These are phyloP conservation scores for Camelus dromedarius DNA, from an alignment of 2,113 vertebrate species.

Conservation along the genomic window DNA sequence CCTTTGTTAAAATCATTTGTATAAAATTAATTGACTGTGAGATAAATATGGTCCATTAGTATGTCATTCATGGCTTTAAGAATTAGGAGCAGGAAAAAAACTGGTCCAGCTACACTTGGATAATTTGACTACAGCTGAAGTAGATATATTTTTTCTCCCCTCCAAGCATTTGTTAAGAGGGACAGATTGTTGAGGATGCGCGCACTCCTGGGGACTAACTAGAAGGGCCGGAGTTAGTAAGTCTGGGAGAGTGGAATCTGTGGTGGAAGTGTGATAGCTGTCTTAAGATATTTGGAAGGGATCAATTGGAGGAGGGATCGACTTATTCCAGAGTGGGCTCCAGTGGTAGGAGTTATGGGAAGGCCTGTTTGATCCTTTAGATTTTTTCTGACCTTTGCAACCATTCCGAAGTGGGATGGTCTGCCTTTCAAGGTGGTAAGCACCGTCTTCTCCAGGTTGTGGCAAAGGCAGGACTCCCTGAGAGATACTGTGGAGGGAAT, in stretches of 20 bases:
- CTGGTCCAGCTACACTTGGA: not conserved
- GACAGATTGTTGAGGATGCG: not conserved
- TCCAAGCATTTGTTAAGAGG: not conserved
- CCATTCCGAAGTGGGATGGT: not conserved
- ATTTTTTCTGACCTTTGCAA: not conserved
- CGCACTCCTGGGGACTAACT: not conserved
- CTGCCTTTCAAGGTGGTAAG: not conserved
- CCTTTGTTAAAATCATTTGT: slow-evolving; percentile 28
- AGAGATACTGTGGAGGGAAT: not conserved
- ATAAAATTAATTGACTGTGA: not conserved
- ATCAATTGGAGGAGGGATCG: not conserved
- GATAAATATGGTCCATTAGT: not conserved
- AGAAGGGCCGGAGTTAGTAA: not conserved
- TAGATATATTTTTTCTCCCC: not conserved
- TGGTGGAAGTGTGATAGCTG: not conserved
- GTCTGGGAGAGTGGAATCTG: not conserved
- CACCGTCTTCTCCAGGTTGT: not conserved
- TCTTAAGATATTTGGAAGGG: not conserved
- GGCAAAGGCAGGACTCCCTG: not conserved
- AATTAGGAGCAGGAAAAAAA: not conserved
- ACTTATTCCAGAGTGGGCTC: slow-evolving; percentile 11
- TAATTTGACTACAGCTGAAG: not conserved
- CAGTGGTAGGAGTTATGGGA: not conserved
- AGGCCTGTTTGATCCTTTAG: not conserved
- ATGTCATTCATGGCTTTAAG: not conserved